Evolutionary conservation across 23 tunicate species (phyloP).

Genomic region (Halocynthia aurantium): DNA sequence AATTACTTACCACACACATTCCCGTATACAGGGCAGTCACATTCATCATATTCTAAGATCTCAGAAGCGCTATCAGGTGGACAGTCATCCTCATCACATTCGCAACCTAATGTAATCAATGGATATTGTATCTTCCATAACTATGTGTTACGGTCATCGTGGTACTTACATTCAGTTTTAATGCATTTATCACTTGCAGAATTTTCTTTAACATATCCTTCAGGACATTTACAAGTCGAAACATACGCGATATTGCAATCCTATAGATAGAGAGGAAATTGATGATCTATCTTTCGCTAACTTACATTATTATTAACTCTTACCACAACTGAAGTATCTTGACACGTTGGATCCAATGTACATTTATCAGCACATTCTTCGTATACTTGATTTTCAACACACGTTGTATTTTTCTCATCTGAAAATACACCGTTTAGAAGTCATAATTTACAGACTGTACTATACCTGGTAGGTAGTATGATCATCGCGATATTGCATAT

Average conservation of each 20-base stretch:
- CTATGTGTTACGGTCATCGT: neutral
- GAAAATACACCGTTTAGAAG: too few relatives aligned
- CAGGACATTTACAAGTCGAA: slow-evolving; percentile 5
- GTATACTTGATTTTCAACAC: slow-evolving; percentile 7
- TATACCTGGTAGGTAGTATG: too few relatives aligned
- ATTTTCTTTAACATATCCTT: slow-evolving; percentile 4
- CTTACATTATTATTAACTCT: too few relatives aligned
- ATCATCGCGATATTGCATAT: too few relatives aligned
- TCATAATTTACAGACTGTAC: too few relatives aligned
- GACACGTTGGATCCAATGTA: neutral
- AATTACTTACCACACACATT: slow-evolving; percentile 1
- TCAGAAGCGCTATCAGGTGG: neutral
- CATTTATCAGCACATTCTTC: neutral
- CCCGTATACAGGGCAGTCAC: neutral
- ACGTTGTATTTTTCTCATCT: neutral
- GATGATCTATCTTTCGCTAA: neutral
- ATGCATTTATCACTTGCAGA: slow-evolving; percentile 5
- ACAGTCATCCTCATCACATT: slow-evolving; percentile 2
- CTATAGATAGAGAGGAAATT: neutral
- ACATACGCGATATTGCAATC: neutral
- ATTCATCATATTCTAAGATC: neutral
- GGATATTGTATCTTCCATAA: neutral
- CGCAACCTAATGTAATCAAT: neutral
- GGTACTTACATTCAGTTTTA: slow-evolving; percentile 7
- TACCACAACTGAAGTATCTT: neutral